A percentile compares a stretch with the other conserved stretches of the same genome.
phyloP scores from a whole-genome alignment of 2,888 invertebrate species.

The Pachliopta kotzebuea region DNA sequence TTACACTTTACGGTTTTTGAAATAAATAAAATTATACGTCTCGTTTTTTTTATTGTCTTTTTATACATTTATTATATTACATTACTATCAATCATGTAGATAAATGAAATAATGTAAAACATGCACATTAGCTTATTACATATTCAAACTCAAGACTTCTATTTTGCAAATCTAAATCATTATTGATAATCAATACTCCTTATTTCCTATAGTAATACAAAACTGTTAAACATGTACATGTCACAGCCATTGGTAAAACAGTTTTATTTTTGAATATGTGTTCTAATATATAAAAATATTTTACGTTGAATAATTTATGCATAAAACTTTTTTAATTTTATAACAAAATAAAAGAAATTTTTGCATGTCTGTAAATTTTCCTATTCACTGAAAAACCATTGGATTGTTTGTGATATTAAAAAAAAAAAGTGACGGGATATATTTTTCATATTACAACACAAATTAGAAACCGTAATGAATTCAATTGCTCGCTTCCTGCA shows the following conservation, averaged over 20 bases:
- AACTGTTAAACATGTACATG: background rate
- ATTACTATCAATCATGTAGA: too few relatives aligned
- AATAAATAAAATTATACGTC: background rate
- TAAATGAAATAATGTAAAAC: background rate
- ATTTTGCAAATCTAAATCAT: background rate
- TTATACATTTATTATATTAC: too few relatives aligned
- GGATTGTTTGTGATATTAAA: background rate
- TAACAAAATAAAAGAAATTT: background rate
- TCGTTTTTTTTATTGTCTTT: too few relatives aligned
- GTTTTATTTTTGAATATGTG: background rate
- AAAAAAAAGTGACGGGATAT: background rate
- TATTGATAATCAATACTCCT: background rate
- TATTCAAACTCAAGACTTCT: background rate
- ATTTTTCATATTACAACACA: constrained; percentile 8
- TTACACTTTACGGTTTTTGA: background rate
- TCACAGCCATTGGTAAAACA: background rate
- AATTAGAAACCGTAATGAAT: constrained; percentile 19
- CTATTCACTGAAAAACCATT: background rate
- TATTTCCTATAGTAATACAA: background rate
- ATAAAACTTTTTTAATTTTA: background rate
- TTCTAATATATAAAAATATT: background rate
- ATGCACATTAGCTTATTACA: background rate
- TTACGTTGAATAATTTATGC: background rate
- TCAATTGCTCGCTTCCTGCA: constrained; percentile 17
- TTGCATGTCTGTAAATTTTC: background rate